A percentile compares a stretch with the other conserved stretches of the same genome.
These are phyloP conservation scores for Metalampra italica DNA, from an alignment of 2,888 invertebrate species.

Conservation along the genomic window DNA sequence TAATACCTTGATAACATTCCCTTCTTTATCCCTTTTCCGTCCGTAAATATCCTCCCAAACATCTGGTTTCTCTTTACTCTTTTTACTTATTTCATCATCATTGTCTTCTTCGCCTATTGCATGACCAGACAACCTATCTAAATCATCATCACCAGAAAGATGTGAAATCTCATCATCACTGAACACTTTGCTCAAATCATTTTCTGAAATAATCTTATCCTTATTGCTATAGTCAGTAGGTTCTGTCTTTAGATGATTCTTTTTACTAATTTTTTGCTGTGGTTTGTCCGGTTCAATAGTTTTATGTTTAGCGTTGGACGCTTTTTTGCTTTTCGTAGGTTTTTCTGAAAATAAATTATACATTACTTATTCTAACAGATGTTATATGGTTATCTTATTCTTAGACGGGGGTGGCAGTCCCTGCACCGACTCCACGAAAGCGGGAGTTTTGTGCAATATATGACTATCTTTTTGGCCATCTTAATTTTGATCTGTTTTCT, in stretches of 20 bases:
- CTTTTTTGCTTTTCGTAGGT: conserved; percentile 25
- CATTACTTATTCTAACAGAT: no score
- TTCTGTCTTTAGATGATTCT: conserved; percentile 12
- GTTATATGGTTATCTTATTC: no score
- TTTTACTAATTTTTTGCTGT: conserved; percentile 3
- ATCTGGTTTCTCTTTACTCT: conserved; percentile 51
- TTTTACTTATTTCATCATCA: conserved; percentile 24
- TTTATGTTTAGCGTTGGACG: conserved; percentile 7
- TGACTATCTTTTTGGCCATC: no score
- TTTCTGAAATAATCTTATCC: conserved; percentile 45
- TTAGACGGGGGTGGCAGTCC: no score
- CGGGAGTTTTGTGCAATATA: no score
- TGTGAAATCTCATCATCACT: conserved; percentile 72
- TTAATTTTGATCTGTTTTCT: no score
- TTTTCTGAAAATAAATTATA: conserved; percentile 31
- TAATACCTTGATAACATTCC: conserved; percentile 83
- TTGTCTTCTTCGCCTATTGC: conserved; percentile 27
- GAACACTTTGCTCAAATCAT: conserved; percentile 54
- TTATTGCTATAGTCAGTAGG: conserved; percentile 18
- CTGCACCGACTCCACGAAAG: no score
- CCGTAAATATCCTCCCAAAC: conserved; percentile 97
- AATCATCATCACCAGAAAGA: conserved; percentile 50
- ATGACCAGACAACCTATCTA: conserved; percentile 27
- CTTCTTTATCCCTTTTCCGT: conserved; percentile 87
- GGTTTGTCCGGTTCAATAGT: background rate